Conservation (phyloP, 2,113 vertebrate species). For the Tretioscincus oriximinensis region DNA sequence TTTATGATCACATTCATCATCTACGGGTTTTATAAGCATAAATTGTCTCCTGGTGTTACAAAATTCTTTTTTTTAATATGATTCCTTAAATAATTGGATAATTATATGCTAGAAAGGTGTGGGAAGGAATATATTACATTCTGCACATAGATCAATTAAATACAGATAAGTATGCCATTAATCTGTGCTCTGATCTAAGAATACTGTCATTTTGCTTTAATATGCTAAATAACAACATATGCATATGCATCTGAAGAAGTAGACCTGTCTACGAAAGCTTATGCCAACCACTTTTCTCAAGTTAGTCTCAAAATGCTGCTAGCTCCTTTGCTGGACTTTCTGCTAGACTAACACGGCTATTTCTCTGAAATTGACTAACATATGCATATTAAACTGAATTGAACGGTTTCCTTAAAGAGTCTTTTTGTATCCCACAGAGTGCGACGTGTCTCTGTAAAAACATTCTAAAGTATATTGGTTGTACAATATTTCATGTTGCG, state of each 20-base stretch:
- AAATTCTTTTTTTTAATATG: background rate
- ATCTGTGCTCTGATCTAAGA: background rate
- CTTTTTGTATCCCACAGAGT: constrained; percentile 8
- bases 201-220: background rate
- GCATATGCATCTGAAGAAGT: too few species aligned
- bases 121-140: background rate
- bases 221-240: constrained; percentile 18
- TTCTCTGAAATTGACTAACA: too few species aligned
- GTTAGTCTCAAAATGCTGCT: too few species aligned
- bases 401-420: constrained; percentile 27
- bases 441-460: background rate
- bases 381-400: constrained; percentile 5
- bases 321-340: too few species aligned
- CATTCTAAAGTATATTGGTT: background rate
- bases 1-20: background rate
- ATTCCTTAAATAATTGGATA: constrained; percentile 1
- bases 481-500: background rate
- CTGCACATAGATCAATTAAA: background rate
- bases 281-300: too few species aligned
- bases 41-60: background rate
- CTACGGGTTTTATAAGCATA: background rate
- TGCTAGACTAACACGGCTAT: too few species aligned
- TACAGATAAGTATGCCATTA: constrained; percentile 9
- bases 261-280: too few species aligned
- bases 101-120: background rate